Evolutionary conservation across 2,888 invertebrate species (phyloP), one percentile per base, ranked within the genome.

Genomic region (Latrodectus hesperus): DNA sequence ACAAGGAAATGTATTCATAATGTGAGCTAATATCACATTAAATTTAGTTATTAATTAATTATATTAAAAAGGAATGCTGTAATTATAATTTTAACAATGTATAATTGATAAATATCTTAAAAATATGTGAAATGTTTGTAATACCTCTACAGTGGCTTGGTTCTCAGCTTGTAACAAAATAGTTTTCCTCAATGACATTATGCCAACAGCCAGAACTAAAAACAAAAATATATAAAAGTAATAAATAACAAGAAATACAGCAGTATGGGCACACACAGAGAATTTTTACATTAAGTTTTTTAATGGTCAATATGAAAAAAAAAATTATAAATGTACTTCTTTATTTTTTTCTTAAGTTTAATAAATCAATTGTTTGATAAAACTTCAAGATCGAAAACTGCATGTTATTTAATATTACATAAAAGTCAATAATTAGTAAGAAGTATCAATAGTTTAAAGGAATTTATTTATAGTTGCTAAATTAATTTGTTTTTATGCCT

Each of bases 131-230:
- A 75, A 67, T 64, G 3, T 12, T 49, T 10, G 38, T 52, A 64
- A 65, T 90, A 90, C 90, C 71, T 90, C 90, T n/a, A 86, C 79
- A 72, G 89, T 90, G 17, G 88, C 89, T 85, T 90, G 90, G 70
- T 84, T 88, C 60, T 89, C 88, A 11, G 89, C 89, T 79, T 90
- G 90, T 16, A 89, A 38, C 70, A 97, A 93, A 92, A 96, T 97
- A 91, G 96, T 96, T 91, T 96, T 96, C 52, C 98, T 94, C 91
- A 97, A 96, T 91, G 96, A 96, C 51, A 98, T 93, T 90, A 98
- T 96, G 17, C 96, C 95, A 65, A 96, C 95, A 0, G 97, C 96
- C 82, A 98, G 73, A 75, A 90, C 90, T 90, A 64, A 22, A 74
- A 70, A n/a, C n/a, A 17, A n/a, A 67, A 74, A 17, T 38, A 60